Evolutionary conservation across 2,797 vertebrate genomes (phyloP), one percentile per base, ranked within the genome.

Genomic region (Presbytis comata): DNA sequence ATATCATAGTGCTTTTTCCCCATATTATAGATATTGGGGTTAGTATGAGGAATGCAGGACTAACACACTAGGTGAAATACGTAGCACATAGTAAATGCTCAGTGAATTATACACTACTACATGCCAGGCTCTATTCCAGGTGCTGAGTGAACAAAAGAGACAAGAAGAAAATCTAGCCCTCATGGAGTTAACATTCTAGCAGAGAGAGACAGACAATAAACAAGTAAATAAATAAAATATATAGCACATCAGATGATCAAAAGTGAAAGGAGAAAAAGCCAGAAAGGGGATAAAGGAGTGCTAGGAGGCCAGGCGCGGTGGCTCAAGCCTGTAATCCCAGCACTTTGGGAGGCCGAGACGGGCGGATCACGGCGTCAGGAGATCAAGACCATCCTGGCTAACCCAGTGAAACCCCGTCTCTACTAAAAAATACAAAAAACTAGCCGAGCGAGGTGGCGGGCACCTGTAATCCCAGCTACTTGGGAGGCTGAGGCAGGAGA

Each of bases 1-100:
- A 22, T 41, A 16, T 1, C 2, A 5, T 44, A 36, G 1, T 3
- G 2, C 36, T 44, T 41, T 16, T 28, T 13, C 9, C 12, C 13
- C 61, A n/a, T 67, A 8, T 67, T 67, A 16, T n/a, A 67, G 33
- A 67, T 19, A n/a, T 67, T 6, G 44, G 55, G 9, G 8, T 91
- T 72, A 83, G 26, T 53, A 12, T 16, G 11, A 22, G 48, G 55
- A 21, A 6, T 2, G 28, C n/a, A 46, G 7, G 24, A 26, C 7
- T 24, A 8, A 50, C 10, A 50, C 0, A 3, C 12, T 36, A 44
- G 8, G 26, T 33, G 24, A 87, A 76, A 76, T 44, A 16, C 28
- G 14, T 3, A 82, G 55, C 1, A 30, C 17, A 6, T 3, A 53
- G 36, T n/a, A 78, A 80, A 36, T 55, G 30, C 21, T 93, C 55